These are phyloP conservation scores for Tenrec ecaudatus DNA, from an alignment of 2,113 vertebrate species.

Conservation along the genomic window DNA sequence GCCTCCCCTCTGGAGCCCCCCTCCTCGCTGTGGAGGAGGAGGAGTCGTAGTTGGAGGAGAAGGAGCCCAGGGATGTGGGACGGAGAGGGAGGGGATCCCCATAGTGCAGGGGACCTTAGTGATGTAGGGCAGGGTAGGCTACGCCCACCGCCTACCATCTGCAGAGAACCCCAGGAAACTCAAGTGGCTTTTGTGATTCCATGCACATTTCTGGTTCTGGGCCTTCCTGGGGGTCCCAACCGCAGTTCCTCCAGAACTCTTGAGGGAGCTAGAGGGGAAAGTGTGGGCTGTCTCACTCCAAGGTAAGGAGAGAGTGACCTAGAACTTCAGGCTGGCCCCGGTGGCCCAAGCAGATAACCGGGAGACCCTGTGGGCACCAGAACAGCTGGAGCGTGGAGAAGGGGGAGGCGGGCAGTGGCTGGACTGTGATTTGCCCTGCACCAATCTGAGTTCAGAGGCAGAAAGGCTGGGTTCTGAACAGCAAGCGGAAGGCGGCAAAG, in stretches of 20 bases:
- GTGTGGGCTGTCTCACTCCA: not conserved
- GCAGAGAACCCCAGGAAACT: not conserved
- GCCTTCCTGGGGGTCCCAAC: not conserved
- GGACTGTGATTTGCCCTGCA: slow-evolving; percentile 57
- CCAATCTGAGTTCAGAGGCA: slow-evolving; percentile 60
- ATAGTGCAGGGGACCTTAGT: not conserved
- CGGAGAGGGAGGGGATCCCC: not conserved
- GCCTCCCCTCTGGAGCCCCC: slow-evolving; percentile 61
- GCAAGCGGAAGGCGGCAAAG: slow-evolving; percentile 55
- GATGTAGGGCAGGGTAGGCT: not conserved
- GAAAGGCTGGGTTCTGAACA: not conserved
- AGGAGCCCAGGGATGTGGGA: not conserved
- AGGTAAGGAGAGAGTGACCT: slow-evolving; percentile 5
- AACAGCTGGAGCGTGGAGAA: not conserved
- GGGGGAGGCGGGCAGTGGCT: not conserved
- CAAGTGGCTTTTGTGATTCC: slow-evolving; percentile 15
- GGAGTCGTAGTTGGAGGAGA: slow-evolving; percentile 59
- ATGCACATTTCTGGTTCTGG: not conserved
- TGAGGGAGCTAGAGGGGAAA: not conserved
- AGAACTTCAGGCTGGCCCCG: slow-evolving; percentile 22
- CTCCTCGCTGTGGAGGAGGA: slow-evolving; percentile 65
- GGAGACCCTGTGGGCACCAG: not conserved
- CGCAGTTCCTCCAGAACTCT: not conserved
- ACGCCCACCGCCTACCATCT: not conserved
- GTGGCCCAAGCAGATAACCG: not conserved